Evolutionary conservation across 1,140 invertebrate genomes (phyloP).

Genomic region (Trachymyrmex cornetzi): DNA sequence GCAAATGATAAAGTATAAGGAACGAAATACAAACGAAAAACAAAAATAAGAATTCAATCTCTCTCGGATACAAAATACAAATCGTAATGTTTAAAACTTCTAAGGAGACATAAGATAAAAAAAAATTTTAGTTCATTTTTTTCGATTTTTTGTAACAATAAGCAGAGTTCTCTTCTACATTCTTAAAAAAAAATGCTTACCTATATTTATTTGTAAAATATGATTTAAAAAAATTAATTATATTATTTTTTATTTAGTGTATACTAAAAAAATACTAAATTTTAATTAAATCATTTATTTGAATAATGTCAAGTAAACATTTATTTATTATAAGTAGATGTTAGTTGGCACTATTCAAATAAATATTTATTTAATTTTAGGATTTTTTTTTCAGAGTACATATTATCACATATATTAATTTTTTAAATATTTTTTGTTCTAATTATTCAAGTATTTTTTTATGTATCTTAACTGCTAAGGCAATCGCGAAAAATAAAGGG

Average conservation of each 20-base stretch:
- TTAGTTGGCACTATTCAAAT: no score
- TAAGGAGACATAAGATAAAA: not conserved
- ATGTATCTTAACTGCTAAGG: not conserved
- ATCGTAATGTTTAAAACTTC: not conserved
- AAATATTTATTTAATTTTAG: no score
- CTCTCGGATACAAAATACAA: not conserved
- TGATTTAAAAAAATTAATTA: not conserved
- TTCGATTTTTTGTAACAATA: not conserved
- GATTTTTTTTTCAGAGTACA: no score
- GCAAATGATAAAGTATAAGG: constrained; percentile 24
- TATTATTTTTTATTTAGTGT: not conserved
- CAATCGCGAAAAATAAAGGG: not conserved
- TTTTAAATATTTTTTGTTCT: not conserved
- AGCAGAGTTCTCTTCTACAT: not conserved
- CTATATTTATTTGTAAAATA: constrained; percentile 7
- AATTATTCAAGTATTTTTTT: not conserved
- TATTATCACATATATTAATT: not conserved
- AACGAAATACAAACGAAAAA: not conserved
- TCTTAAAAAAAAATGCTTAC: not conserved
- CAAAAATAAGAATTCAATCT: not conserved
- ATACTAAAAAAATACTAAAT: no score
- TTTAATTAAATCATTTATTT: no score
- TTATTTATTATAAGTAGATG: no score
- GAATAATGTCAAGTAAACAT: no score
- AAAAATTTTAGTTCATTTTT: not conserved